These are phyloP conservation scores for Lophochroa leadbeateri DNA, from an alignment of 2,113 vertebrate genomes.

Conservation along the genomic window DNA sequence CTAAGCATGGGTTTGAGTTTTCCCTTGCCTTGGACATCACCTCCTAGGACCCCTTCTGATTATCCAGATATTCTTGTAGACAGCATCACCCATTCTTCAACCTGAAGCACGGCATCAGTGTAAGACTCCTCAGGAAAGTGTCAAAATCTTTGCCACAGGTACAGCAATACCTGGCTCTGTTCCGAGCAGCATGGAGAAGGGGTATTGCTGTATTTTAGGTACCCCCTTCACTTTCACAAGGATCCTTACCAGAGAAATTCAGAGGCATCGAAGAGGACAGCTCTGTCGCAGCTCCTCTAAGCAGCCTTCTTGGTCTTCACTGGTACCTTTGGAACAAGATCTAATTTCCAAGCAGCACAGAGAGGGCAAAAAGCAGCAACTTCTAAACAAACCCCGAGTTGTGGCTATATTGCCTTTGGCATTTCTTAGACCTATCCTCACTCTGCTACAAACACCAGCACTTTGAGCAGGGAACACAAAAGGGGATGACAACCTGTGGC, in stretches of 20 bases:
- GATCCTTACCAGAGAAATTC: neutral
- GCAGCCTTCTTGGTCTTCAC: neutral
- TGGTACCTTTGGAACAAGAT: neutral
- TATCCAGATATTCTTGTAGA: rapidly evolving
- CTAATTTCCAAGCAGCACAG: neutral
- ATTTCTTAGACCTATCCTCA: neutral
- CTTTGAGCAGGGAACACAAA: neutral
- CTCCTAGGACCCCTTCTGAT: neutral
- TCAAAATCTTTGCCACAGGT: neutral
- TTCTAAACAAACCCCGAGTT: neutral
- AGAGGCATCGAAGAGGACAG: neutral
- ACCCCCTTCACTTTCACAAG: neutral
- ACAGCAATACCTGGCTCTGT: rapidly evolving
- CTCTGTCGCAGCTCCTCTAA: neutral
- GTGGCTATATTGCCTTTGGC: neutral
- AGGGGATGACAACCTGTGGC: neutral
- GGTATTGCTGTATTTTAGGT: neutral
- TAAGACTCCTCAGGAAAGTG: neutral
- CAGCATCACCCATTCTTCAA: neutral
- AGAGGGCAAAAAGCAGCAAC: neutral
- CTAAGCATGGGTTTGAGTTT: neutral
- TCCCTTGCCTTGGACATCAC: neutral
- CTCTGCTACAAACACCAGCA: neutral
- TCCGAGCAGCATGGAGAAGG: neutral
- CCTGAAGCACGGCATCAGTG: rapidly evolving